Conservation (phyloP, 2,113 vertebrate genomes). For the Callorhinus ursinus region DNA sequence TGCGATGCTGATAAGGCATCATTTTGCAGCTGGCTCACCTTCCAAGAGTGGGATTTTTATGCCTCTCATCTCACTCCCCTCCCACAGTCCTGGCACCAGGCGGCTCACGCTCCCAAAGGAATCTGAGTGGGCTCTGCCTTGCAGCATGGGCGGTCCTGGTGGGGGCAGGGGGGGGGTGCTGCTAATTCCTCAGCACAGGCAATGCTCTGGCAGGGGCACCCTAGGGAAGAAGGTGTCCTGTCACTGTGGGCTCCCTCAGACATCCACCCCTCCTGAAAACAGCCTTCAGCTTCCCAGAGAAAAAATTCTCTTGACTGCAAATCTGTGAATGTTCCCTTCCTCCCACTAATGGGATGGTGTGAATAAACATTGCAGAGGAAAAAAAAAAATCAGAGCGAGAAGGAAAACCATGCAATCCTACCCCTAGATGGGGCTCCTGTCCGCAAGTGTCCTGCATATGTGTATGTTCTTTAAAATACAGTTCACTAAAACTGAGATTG, state of each 20-base stretch:
- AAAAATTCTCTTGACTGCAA: background rate
- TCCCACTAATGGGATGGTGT: background rate
- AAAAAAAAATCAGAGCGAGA: background rate
- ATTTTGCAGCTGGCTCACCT: background rate
- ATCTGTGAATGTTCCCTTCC: slow-evolving; percentile 35
- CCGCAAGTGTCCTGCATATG: background rate
- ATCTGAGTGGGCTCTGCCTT: background rate
- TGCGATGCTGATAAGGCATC: background rate
- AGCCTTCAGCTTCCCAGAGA: background rate
- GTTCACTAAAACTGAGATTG: background rate
- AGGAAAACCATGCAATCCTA: background rate
- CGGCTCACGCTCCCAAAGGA: accelerated
- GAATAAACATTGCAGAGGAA: background rate
- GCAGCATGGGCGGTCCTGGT: accelerated
- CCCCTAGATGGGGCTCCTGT: slow-evolving; percentile 86
- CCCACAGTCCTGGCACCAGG: background rate
- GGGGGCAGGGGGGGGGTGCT: accelerated
- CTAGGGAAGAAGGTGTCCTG: accelerated
- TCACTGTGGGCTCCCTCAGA: background rate
- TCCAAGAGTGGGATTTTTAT: background rate
- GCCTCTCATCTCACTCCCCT: background rate
- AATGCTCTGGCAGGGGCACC: accelerated
- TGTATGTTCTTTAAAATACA: background rate
- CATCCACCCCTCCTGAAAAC: accelerated
- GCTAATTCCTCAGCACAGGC: too few species aligned